Evolutionary conservation across 2,797 vertebrate species (phyloP).

Genomic region (Hemitrygon akajei): DNA sequence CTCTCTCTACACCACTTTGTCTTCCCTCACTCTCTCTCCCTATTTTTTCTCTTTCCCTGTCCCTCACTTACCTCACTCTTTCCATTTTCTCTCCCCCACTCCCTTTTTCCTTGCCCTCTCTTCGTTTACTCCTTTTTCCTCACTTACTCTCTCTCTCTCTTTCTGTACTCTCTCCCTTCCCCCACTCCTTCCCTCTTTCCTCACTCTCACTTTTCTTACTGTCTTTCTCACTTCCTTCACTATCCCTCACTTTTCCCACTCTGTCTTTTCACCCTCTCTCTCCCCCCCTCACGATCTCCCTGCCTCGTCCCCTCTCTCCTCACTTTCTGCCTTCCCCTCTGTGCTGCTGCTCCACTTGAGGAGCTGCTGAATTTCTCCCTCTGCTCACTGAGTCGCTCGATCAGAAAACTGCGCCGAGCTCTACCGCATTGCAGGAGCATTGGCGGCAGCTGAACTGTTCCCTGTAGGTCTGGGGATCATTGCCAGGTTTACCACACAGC

Average conservation of each 20-base stretch:
- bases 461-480: background rate
- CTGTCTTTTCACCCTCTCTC: background rate
- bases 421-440: background rate
- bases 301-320: background rate
- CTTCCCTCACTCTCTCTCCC: background rate
- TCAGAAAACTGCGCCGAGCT: background rate
- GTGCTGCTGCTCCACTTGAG: background rate
- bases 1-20: background rate
- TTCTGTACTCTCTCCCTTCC: no score
- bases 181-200: background rate
- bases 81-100: background rate
- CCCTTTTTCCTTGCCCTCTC: background rate
- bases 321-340: background rate
- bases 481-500: slow-evolving; percentile 3
- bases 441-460: background rate
- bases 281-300: background rate
- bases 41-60: background rate
- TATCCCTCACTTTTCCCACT: background rate
- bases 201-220: background rate
- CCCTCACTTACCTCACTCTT: background rate
- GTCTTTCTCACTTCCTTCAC: background rate
- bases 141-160: background rate
- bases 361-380: background rate
- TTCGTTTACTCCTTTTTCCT: background rate
- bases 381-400: no score